Percentiles rank a stretch among this genome's conserved stretches.
Conservation (phyloP, 2,113 vertebrate species). For the Paedocypris sp. region DNA sequence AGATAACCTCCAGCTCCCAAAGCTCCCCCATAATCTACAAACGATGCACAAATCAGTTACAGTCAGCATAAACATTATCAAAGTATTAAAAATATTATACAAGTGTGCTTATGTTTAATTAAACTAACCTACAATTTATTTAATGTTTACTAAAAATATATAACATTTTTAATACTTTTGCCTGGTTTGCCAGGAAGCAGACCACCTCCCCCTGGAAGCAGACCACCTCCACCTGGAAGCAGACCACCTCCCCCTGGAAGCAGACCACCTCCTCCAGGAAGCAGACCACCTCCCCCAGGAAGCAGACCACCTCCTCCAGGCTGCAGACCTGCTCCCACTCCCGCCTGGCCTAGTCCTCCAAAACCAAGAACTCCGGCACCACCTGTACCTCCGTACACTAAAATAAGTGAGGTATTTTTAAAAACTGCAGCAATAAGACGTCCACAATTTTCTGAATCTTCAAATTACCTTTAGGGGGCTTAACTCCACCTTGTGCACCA, state of each 20-base stretch:
- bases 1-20: constrained; percentile 37
- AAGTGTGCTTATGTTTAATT: too few relatives aligned
- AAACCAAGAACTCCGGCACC: constrained; percentile 33
- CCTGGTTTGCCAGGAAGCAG: constrained; percentile 51
- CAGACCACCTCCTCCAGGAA: constrained; percentile 21
- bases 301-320: constrained; percentile 20
- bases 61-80: too few relatives aligned
- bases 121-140: too few relatives aligned
- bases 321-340: neutral
- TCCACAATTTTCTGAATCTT: neutral
- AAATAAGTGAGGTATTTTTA: neutral
- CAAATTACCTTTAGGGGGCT: constrained; percentile 32
- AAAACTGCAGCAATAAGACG: neutral
- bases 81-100: too few relatives aligned
- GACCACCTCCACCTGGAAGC: neutral
- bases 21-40: constrained; percentile 51
- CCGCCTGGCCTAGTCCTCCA: constrained; percentile 24
- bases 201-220: neutral
- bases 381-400: constrained; percentile 32
- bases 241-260: neutral
- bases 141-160: too few relatives aligned
- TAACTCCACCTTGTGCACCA: constrained; percentile 9
- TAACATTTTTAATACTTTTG: constrained; percentile 44
- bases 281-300: constrained; percentile 23
- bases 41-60: neutral